These are phyloP conservation scores for Tragelaphus scriptus DNA, from an alignment of 2,113 vertebrate species.

Conservation along the genomic window DNA sequence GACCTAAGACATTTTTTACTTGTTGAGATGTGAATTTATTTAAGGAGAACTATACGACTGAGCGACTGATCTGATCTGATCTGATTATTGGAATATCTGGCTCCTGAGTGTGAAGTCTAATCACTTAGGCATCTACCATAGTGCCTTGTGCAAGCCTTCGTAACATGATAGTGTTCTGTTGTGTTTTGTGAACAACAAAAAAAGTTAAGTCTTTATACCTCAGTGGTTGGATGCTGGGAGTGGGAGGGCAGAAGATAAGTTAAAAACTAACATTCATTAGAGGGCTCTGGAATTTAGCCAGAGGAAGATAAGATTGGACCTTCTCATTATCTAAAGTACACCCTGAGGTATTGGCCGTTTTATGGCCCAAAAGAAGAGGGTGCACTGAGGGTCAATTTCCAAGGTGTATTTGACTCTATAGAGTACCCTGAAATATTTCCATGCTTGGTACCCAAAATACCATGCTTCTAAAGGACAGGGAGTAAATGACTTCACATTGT, in stretches of 20 bases:
- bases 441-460: neutral
- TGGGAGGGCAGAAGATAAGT: neutral
- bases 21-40: neutral
- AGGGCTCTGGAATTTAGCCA: neutral
- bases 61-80: too few species aligned
- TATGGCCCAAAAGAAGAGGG: neutral
- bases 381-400: accelerated
- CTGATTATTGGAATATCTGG: neutral
- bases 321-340: neutral
- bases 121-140: neutral
- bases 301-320: neutral
- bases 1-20: neutral
- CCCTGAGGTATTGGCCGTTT: neutral
- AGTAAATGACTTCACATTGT: neutral
- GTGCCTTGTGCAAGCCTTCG: neutral
- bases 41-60: neutral
- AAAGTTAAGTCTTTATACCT: neutral
- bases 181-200: neutral
- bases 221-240: neutral
- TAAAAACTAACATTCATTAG: neutral
- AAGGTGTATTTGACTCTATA: neutral
- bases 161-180: neutral
- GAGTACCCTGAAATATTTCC: neutral
- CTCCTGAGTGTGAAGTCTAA: neutral
- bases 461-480: neutral